Evolutionary conservation across 2,113 vertebrate genomes (phyloP).

Genomic region (Fulica atra): DNA sequence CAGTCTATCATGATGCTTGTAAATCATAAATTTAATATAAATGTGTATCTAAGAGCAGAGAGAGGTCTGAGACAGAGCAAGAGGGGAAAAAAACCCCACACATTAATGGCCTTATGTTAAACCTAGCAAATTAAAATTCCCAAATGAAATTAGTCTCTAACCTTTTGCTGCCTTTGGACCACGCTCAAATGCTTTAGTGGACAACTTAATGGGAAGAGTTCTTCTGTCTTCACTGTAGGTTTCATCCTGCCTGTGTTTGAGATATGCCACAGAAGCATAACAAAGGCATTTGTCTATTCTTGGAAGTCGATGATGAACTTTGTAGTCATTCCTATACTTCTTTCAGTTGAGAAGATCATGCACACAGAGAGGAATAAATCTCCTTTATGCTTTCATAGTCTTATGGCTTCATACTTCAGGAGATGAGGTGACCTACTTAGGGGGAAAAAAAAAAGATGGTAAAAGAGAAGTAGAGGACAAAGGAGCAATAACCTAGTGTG

Average conservation of each 20-base stretch:
- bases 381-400: constrained; percentile 60
- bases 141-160: neutral
- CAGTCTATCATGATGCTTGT: neutral
- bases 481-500: constrained; percentile 20
- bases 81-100: neutral
- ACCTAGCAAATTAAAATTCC: neutral
- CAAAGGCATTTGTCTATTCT: constrained; percentile 52
- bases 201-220: neutral
- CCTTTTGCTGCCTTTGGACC: neutral
- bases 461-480: constrained; percentile 62
- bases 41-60: neutral
- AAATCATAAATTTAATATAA: constrained; percentile 41
- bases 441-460: neutral
- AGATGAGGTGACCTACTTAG: constrained; percentile 56
- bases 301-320: neutral
- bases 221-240: neutral
- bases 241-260: neutral
- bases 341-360: constrained; percentile 25
- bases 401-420: constrained; percentile 52
- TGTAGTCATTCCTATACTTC: constrained; percentile 36
- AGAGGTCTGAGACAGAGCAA: neutral
- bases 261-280: neutral
- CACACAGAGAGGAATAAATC: constrained; percentile 54
- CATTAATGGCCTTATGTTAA: neutral
- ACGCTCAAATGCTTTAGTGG: neutral